Evolutionary conservation across 2,113 vertebrate genomes (phyloP), one percentile per base, ranked within the genome.

Genomic region (Cnemophilus loriae): DNA sequence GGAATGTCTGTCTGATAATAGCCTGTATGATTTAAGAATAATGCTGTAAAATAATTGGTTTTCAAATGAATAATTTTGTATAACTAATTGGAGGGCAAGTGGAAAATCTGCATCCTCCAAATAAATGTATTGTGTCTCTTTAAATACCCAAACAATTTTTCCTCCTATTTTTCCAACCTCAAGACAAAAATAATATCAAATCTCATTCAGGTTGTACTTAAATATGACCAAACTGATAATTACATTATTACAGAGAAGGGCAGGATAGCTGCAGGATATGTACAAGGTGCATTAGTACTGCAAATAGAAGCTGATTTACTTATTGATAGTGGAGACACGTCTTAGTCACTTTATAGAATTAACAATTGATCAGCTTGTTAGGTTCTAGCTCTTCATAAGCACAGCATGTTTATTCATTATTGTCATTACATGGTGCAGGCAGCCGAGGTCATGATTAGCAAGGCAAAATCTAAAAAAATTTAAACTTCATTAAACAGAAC

Each of bases 341-440:
- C 98, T 98, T 98, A 97, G 95, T 98, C 98, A 98, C 98, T 99
- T 98, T 98, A 98, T 98, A 98, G 98, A 99, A 99, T 99, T 98
- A 99, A 98, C 98, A 98, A 98, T 99, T 98, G 99, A 99, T 99
- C 98, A 98, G 97, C 96, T 98, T 96, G 95, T 96, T 96, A 98
- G 91, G 90, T 93, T 86, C 20, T 79, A 96, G 94, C 91, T 95
- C 98, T 97, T 98, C 97, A 97, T 97, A 98, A 97, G 95, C 97
- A 85, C 87, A 79, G 96, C 97, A 98, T 98, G 97, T 98, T 97
- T 97, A 95, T 97, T 99, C 98, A 99, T 98, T 98, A 98, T 98
- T 97, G 97, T 98, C 98, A 98, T 98, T 98, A 98, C 96, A 82
- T 79, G 77, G 96, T 78, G 60, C 94, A 94, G 90, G 91, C 92